These are phyloP conservation scores for Conopomorpha cramerella DNA, from an alignment of 1,140 invertebrate genomes.

Conservation along the genomic window DNA sequence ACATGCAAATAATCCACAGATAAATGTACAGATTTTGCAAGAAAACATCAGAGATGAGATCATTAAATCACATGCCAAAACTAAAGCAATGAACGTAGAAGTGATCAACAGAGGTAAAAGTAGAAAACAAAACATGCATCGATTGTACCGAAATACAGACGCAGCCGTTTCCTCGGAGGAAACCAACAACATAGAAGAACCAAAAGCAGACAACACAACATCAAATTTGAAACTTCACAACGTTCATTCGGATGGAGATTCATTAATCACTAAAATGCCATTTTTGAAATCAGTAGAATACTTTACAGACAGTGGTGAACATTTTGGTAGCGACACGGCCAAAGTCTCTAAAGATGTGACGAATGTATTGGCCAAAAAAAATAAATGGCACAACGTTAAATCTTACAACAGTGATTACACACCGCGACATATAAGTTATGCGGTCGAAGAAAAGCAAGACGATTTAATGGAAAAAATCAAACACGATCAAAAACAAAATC, in stretches of 20 bases:
- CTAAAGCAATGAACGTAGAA: constrained; percentile 18
- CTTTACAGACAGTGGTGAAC: constrained; percentile 12
- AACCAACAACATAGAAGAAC: not conserved
- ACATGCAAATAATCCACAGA: constrained; percentile 18
- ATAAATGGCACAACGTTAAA: constrained; percentile 44
- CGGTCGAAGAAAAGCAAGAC: constrained; percentile 9
- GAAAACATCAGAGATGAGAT: constrained; percentile 26
- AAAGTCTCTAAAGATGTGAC: constrained; percentile 14
- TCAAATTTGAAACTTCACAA: not conserved
- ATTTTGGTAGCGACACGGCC: constrained; percentile 8
- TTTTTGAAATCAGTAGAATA: constrained; percentile 38
- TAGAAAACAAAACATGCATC: not conserved
- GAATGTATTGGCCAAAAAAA: constrained; percentile 22
- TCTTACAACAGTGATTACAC: constrained; percentile 34
- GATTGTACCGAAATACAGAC: not conserved
- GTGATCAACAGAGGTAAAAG: constrained; percentile 19
- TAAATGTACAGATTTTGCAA: constrained; percentile 39
- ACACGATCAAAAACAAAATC: constrained; percentile 7
- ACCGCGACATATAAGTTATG: constrained; percentile 19
- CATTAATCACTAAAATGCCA: constrained; percentile 24
- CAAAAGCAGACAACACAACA: not conserved
- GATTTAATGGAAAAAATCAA: constrained; percentile 13
- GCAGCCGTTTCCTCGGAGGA: no score
- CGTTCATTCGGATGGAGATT: constrained; percentile 9
- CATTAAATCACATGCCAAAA: constrained; percentile 18